Evolutionary conservation across 2,113 vertebrate species (phyloP).

Genomic region (Xiphias gladius): DNA sequence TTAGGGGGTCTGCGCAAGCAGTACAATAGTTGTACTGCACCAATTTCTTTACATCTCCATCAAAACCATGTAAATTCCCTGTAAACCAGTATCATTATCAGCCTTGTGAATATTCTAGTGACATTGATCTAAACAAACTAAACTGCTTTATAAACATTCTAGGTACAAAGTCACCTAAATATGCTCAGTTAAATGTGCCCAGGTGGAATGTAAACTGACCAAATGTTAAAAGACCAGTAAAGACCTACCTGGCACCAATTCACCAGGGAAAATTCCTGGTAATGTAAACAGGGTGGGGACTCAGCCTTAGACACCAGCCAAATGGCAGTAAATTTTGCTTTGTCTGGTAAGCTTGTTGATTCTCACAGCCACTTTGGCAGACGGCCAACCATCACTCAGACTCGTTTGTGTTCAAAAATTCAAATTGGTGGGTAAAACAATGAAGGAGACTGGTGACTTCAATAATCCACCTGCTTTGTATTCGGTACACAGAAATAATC

Average conservation of each 20-base stretch:
- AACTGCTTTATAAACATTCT: conserved; percentile 30
- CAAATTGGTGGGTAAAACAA: conserved; percentile 57
- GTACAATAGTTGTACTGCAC: conserved; percentile 39
- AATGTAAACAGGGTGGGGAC: conserved; percentile 64
- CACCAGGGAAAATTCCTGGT: conserved; percentile 65
- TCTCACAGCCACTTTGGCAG: conserved; percentile 60
- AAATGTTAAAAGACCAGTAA: conserved; percentile 62
- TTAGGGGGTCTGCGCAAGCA: background rate
- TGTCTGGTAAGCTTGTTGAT: conserved; percentile 54
- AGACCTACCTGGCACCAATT: conserved; percentile 61
- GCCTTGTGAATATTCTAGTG: conserved; percentile 11
- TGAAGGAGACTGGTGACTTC: conserved; percentile 50
- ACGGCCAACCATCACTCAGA: conserved; percentile 46
- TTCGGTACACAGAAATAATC: conserved; percentile 50
- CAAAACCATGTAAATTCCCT: conserved; percentile 11
- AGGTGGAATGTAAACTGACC: conserved; percentile 62
- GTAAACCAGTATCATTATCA: conserved; percentile 1
- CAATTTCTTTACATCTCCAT: conserved; percentile 35
- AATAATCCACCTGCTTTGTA: conserved; percentile 71
- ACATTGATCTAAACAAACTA: conserved; percentile 17
- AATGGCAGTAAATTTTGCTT: conserved; percentile 48
- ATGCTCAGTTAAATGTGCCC: conserved; percentile 32
- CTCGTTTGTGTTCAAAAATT: conserved; percentile 56
- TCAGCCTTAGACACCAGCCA: conserved; percentile 41
- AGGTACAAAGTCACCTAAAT: conserved; percentile 10